These are phyloP conservation scores for Coturnix japonica DNA, from an alignment of 2,113 vertebrate genomes.

Conservation along the genomic window DNA sequence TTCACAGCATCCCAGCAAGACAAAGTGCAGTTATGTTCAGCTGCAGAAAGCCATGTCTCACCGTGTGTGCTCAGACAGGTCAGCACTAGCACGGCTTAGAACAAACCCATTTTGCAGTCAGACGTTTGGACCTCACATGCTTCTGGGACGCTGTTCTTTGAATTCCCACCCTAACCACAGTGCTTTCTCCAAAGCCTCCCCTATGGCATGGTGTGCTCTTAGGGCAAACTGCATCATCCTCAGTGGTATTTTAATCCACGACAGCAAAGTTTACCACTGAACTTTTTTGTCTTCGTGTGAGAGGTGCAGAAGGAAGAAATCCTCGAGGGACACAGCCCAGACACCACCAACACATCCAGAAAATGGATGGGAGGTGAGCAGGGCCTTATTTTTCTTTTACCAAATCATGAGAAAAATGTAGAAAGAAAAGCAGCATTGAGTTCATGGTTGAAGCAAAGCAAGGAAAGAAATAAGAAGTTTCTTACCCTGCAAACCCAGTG, in stretches of 20 bases:
- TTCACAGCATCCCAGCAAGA: background rate
- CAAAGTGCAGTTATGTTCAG: background rate
- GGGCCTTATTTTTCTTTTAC: background rate
- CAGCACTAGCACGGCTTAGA: background rate
- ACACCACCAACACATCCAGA: background rate
- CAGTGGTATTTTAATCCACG: background rate
- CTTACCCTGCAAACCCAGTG: background rate
- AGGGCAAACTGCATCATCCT: background rate
- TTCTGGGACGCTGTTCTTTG: background rate
- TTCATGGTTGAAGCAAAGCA: background rate
- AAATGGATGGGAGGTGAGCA: background rate
- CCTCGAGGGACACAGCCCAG: background rate
- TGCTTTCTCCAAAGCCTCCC: background rate
- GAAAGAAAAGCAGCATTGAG: background rate
- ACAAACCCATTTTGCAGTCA: background rate
- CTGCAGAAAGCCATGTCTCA: background rate
- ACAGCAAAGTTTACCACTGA: background rate
- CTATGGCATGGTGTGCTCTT: fast-evolving
- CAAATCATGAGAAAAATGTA: background rate
- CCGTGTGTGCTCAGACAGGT: background rate
- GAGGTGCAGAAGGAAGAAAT: background rate
- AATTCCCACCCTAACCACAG: background rate
- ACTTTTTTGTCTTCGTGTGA: background rate
- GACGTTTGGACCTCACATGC: fast-evolving
- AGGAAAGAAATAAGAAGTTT: background rate